Evolutionary conservation across 2,888 invertebrate genomes (phyloP).

Genomic region (Epinotia nisella): DNA sequence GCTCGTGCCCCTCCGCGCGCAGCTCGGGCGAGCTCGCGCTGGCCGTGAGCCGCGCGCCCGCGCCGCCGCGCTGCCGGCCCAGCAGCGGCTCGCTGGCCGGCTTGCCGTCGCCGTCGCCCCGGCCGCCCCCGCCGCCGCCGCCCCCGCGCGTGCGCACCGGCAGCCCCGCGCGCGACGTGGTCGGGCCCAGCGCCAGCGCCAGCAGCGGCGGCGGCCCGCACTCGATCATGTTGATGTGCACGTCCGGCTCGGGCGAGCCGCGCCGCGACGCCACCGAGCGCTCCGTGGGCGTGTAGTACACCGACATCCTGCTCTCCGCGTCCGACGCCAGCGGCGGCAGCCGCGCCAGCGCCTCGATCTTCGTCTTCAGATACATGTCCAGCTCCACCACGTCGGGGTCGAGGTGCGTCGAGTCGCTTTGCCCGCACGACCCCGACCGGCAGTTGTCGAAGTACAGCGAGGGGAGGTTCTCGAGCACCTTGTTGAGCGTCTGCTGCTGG

Average conservation of each 20-base stretch:
- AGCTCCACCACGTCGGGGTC: slow-evolving; percentile 87
- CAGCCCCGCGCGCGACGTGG: slow-evolving; percentile 56
- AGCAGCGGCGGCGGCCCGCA: slow-evolving; percentile 65
- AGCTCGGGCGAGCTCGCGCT: slow-evolving; percentile 81
- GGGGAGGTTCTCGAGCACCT: slow-evolving; percentile 96
- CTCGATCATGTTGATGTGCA: slow-evolving; percentile 89
- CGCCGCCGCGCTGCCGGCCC: slow-evolving; percentile 68
- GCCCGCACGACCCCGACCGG: slow-evolving; percentile 91
- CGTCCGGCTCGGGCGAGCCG: slow-evolving; percentile 80
- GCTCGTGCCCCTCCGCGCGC: slow-evolving; percentile 55
- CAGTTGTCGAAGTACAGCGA: slow-evolving; percentile 97
- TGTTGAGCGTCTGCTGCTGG: slow-evolving; percentile 97
- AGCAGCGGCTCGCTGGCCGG: slow-evolving; percentile 78
- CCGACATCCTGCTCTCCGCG: slow-evolving; percentile 88
- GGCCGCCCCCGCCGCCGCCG: slow-evolving; percentile 55
- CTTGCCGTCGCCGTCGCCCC: slow-evolving; percentile 57
- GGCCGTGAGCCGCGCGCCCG: slow-evolving; percentile 60
- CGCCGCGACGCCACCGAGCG: slow-evolving; percentile 83
- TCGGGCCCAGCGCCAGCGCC: slow-evolving; percentile 57
- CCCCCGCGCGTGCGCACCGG: slow-evolving; percentile 48
- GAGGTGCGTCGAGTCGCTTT: slow-evolving; percentile 90
- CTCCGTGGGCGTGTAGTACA: slow-evolving; percentile 94
- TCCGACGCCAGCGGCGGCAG: slow-evolving; percentile 82
- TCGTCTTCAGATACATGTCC: slow-evolving; percentile 88
- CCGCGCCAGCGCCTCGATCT: slow-evolving; percentile 86